These are phyloP conservation scores for Rhagologus leucostigma DNA, from an alignment of 2,113 vertebrate species.

Conservation along the genomic window DNA sequence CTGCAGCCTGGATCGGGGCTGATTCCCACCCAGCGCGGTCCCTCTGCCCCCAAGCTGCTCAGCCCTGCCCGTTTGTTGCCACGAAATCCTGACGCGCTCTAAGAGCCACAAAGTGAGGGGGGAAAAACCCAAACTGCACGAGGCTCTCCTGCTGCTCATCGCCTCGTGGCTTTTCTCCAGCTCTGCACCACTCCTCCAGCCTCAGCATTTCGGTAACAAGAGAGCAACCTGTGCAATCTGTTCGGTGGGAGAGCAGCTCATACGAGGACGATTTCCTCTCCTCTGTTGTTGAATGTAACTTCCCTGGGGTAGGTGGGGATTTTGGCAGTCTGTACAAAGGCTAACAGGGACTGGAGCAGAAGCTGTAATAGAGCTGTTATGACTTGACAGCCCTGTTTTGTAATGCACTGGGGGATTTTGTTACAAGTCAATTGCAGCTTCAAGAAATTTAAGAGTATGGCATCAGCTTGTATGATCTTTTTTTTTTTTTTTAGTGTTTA, in stretches of 20 bases:
- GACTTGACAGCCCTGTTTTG: slow-evolving; percentile 43
- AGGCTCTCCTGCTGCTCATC: not conserved
- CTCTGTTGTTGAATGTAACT: not conserved
- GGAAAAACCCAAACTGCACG: not conserved
- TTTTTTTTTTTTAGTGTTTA: not conserved
- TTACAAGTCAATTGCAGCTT: slow-evolving; percentile 28
- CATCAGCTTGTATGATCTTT: not conserved
- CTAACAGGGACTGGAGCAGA: slow-evolving; percentile 7
- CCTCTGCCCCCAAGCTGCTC: not conserved
- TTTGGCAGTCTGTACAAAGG: slow-evolving; percentile 17
- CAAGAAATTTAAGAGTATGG: slow-evolving; percentile 9
- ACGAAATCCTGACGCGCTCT: not conserved
- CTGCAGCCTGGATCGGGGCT: not conserved
- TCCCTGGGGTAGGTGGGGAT: not conserved
- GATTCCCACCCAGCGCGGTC: not conserved
- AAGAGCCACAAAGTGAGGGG: not conserved
- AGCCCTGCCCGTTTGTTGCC: not conserved
- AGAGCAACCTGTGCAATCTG: not conserved
- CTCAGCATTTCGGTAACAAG: not conserved
- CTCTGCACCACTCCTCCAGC: not conserved
- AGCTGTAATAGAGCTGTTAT: slow-evolving; percentile 53
- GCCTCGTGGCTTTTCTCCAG: not conserved
- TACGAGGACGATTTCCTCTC: not conserved
- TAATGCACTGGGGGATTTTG: not conserved
- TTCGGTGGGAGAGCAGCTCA: not conserved